Evolutionary conservation across 2,113 vertebrate genomes (phyloP).

Genomic region (Tupaia chinensis): DNA sequence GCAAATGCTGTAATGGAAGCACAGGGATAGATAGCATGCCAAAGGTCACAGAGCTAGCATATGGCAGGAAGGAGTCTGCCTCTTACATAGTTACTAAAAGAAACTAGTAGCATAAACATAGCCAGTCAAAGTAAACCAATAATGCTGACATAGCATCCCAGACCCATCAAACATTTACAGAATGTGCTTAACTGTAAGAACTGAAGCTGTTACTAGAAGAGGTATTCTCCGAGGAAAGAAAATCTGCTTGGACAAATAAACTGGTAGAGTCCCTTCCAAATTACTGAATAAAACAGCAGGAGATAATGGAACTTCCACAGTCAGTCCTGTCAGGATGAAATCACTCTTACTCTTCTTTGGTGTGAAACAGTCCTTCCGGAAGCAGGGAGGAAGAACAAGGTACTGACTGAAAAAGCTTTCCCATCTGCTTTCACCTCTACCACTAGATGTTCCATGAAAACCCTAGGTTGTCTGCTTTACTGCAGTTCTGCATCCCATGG

Average conservation of each 20-base stretch:
- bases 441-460: constrained; percentile 11
- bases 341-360: background rate
- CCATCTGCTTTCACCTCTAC: background rate
- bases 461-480: too few species aligned
- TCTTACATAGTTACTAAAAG: background rate
- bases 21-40: background rate
- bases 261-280: background rate
- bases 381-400: background rate
- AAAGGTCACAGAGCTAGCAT: background rate
- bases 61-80: background rate
- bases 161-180: background rate
- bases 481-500: too few species aligned
- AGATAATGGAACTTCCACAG: background rate
- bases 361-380: background rate
- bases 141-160: background rate
- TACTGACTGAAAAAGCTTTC: background rate
- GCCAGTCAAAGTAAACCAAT: constrained; percentile 37
- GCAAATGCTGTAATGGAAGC: background rate
- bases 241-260: background rate
- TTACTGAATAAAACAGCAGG: background rate
- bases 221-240: background rate
- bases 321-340: background rate
- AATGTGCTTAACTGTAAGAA: background rate
- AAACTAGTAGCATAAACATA: background rate
- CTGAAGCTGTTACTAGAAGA: background rate